Evolutionary conservation across 1,140 invertebrate genomes (phyloP).

Genomic region (Trichomalopsis sarcophagae): DNA sequence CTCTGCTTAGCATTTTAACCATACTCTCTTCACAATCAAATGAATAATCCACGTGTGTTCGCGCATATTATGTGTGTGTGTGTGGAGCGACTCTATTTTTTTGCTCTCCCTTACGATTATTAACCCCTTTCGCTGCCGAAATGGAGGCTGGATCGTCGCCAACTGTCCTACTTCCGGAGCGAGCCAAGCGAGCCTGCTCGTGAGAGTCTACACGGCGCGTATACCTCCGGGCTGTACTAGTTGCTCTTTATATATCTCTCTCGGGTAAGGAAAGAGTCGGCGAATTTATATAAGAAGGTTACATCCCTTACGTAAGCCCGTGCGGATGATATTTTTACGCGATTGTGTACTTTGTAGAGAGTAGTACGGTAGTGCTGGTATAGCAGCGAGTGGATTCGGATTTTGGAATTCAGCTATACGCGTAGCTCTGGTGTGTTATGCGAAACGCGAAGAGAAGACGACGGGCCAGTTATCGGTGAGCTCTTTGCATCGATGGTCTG

Average conservation of each 20-base stretch:
- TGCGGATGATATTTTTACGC: constrained; percentile 31
- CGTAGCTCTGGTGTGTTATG: background rate
- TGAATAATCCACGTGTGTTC: constrained; percentile 20
- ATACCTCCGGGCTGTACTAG: background rate
- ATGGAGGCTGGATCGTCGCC: constrained; percentile 53
- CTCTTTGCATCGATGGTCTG: background rate
- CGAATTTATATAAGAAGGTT: constrained; percentile 44
- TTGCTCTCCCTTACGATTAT: constrained; percentile 33
- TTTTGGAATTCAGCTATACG: background rate
- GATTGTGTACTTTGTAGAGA: background rate
- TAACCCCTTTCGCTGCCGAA: constrained; percentile 28
- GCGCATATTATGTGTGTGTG: background rate
- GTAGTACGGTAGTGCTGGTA: background rate
- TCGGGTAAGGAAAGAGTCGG: background rate
- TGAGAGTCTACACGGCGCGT: background rate
- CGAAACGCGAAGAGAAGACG: background rate
- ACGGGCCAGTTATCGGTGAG: background rate
- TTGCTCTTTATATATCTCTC: background rate
- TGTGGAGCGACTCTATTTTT: background rate
- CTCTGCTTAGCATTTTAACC: constrained; percentile 39
- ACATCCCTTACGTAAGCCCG: constrained; percentile 10
- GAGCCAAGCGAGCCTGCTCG: constrained; percentile 48
- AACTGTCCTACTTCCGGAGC: constrained; percentile 57
- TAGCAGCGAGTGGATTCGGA: background rate
- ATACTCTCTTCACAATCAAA: constrained; percentile 6